Conservation (phyloP, 2,113 vertebrate genomes). For the Poicephalus meyeri region DNA sequence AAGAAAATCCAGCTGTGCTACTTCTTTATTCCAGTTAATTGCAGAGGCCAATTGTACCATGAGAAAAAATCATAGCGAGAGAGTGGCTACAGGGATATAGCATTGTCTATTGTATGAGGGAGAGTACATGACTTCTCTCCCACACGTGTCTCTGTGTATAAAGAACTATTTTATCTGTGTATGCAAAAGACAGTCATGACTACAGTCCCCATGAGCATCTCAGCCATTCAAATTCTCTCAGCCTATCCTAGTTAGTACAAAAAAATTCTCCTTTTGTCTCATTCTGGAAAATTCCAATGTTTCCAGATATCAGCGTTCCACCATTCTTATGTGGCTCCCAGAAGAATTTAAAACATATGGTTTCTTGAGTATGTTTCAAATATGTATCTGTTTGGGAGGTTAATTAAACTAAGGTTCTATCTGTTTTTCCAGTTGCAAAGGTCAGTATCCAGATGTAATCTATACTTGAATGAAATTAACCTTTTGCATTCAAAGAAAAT, state of each 20-base stretch:
- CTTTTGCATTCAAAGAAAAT: slow-evolving; percentile 61
- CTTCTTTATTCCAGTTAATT: neutral
- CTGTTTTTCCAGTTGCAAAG: slow-evolving; percentile 70
- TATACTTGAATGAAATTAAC: slow-evolving; percentile 63
- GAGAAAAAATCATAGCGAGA: neutral
- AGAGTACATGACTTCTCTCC: neutral
- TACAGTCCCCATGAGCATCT: neutral
- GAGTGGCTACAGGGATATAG: neutral
- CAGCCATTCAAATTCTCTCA: neutral
- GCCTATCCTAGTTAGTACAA: neutral
- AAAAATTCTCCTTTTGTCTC: neutral
- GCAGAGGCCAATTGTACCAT: neutral
- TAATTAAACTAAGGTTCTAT: slow-evolving; percentile 69
- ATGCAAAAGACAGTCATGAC: neutral
- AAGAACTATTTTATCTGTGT: neutral
- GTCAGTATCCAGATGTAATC: slow-evolving; percentile 63
- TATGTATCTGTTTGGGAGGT: slow-evolving; percentile 55
- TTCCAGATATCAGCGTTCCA: neutral
- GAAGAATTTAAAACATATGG: slow-evolving; percentile 16
- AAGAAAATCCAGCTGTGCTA: neutral
- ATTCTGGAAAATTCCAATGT: neutral
- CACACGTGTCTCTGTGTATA: neutral
- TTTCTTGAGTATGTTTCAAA: slow-evolving; percentile 44
- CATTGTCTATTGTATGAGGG: rapidly evolving
- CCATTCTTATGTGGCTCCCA: neutral